phyloP scores from a whole-genome alignment of 2,113 vertebrate genomes.

The Falco punctatus region DNA sequence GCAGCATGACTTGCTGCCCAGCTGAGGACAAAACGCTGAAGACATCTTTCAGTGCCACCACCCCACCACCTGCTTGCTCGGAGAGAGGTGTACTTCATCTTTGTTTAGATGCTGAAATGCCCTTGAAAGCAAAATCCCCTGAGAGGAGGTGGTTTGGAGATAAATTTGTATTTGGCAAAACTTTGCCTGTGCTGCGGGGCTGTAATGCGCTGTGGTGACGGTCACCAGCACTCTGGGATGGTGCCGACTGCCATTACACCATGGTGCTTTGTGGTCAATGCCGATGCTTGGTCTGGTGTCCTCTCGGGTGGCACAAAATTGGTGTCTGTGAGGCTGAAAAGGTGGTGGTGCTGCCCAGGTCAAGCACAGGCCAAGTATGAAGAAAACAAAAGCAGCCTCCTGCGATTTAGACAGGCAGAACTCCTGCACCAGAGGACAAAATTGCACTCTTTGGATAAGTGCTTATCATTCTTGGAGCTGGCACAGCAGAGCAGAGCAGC shows the following conservation, averaged over 20 bases:
- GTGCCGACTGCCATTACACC: background rate
- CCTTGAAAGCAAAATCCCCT: background rate
- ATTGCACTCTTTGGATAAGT: background rate
- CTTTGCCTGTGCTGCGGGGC: background rate
- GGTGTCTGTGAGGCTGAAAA: background rate
- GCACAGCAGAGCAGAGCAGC: constrained; percentile 18
- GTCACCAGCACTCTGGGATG: background rate
- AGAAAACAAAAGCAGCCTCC: background rate
- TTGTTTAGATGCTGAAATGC: background rate
- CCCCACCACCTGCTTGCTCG: background rate
- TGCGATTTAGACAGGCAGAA: background rate
- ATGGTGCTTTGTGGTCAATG: rapidly evolving
- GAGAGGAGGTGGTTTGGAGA: background rate
- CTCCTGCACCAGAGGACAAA: background rate
- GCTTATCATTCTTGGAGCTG: constrained; percentile 34
- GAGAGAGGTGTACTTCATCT: background rate
- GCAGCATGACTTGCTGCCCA: background rate
- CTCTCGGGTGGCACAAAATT: background rate
- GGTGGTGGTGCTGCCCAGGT: background rate
- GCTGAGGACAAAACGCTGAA: background rate
- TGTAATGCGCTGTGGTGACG: rapidly evolving
- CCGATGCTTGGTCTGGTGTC: rapidly evolving
- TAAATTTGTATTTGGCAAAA: background rate
- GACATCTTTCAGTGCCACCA: background rate
- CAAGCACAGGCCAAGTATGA: background rate